Conservation (phyloP, 2,797 vertebrate genomes). For the Brachyalestes nurse region DNA sequence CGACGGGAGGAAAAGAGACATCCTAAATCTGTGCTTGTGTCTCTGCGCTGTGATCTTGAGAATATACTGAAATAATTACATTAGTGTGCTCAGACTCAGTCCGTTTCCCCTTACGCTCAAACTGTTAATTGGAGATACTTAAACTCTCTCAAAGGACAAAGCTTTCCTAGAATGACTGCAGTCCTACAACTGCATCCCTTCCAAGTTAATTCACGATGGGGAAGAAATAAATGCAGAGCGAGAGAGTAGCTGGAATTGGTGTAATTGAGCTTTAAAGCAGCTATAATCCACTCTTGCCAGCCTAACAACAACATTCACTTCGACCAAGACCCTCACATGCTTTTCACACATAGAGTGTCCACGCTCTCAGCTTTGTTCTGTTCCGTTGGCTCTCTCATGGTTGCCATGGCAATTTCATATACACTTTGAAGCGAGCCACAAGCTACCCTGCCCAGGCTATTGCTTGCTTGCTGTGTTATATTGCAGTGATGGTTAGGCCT, state of each 20-base stretch:
- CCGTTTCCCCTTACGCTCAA: conserved; percentile 11
- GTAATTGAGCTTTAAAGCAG: conserved; percentile 52
- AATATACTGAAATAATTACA: conserved; percentile 72
- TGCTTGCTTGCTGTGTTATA: conserved; percentile 37
- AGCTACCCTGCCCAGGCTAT: conserved; percentile 59
- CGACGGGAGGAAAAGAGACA: neutral
- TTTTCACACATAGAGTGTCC: conserved; percentile 46
- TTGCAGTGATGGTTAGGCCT: neutral
- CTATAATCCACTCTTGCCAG: conserved; percentile 25
- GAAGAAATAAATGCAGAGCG: neutral
- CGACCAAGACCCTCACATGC: conserved; percentile 66
- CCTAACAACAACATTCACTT: conserved; percentile 45
- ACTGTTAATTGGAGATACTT: conserved; percentile 31
- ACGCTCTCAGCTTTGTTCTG: conserved; percentile 70
- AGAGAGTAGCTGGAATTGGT: conserved; percentile 20
- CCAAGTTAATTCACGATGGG: conserved; percentile 33
- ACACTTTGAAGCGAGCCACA: conserved; percentile 70
- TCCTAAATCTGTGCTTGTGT: neutral
- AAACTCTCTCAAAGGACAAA: conserved; percentile 28
- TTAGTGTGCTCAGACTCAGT: conserved; percentile 58
- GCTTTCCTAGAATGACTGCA: conserved; percentile 6
- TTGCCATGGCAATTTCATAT: conserved; percentile 73
- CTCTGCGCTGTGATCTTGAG: conserved; percentile 37
- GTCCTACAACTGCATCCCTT: conserved; percentile 28
- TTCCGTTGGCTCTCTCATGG: conserved; percentile 68